Percentiles rank a stretch among this genome's conserved stretches.
phyloP scores from a whole-genome alignment of 53 echinoderm and acorn worm species.

The Patiria pectinifera region DNA sequence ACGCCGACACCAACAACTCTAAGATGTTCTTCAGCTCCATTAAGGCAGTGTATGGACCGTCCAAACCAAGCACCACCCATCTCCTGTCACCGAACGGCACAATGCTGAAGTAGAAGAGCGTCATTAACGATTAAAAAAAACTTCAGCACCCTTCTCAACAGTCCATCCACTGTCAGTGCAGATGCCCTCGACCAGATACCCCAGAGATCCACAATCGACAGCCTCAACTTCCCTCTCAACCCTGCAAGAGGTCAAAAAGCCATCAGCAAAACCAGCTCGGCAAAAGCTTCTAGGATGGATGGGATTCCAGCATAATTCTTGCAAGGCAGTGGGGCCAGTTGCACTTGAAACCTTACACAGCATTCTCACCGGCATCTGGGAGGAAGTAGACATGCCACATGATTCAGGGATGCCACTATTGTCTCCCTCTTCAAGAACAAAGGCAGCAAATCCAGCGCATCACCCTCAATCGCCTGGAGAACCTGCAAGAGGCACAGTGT shows the following conservation, averaged over 20 bases:
- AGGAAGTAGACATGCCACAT: conserved; percentile 5
- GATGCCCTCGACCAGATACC: conserved; percentile 34
- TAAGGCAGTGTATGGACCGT: conserved; percentile 37
- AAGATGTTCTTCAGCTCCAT: conserved; percentile 34
- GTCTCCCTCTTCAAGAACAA: conserved; percentile 28
- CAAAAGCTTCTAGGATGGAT: conserved; percentile 1
- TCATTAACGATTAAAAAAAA: conserved; percentile 34
- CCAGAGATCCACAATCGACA: not conserved
- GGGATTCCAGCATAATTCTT: not conserved
- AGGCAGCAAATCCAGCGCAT: conserved; percentile 8
- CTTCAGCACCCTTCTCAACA: conserved; percentile 31
- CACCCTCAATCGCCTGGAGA: not conserved
- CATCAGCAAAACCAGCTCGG: conserved; percentile 22
- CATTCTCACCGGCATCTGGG: conserved; percentile 1
- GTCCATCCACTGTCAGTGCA: conserved; percentile 17
- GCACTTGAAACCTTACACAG: not conserved
- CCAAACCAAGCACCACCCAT: not conserved
- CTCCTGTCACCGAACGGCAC: conserved; percentile 33
- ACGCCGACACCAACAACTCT: conserved; percentile 19
- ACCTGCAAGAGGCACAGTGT: conserved; percentile 30
- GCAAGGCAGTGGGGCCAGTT: conserved; percentile 23
- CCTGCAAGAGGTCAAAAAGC: not conserved
- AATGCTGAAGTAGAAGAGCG: conserved; percentile 17
- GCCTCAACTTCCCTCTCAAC: conserved; percentile 30
- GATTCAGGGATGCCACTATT: conserved; percentile 25